These are phyloP conservation scores for Varanus salvator DNA, from an alignment of 2,113 vertebrate genomes.

Conservation along the genomic window DNA sequence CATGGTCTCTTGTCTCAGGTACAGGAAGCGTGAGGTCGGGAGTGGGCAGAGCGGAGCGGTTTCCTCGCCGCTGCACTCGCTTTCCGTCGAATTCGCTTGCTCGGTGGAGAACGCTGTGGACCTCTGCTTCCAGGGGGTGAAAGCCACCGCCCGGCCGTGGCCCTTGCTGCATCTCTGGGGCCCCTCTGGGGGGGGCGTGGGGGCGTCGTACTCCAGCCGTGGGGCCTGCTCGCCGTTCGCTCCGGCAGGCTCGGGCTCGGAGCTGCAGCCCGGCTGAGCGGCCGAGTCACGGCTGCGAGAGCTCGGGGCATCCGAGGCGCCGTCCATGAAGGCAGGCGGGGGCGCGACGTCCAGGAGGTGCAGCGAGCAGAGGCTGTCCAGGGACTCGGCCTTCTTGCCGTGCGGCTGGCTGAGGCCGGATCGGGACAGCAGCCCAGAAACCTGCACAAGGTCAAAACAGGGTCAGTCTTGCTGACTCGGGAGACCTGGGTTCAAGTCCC, in stretches of 20 bases:
- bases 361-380: neutral
- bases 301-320: neutral
- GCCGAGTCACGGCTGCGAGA: conserved; percentile 1
- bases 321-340: conserved; percentile 40
- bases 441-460: neutral
- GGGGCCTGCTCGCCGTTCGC: neutral
- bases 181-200: neutral
- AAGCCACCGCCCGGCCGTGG: neutral
- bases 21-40: conserved; percentile 38
- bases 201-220: neutral
- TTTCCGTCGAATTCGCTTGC: conserved; percentile 29
- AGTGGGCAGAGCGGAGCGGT: neutral
- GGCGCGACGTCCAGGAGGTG: neutral
- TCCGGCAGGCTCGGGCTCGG: neutral
- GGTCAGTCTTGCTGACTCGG: too few species aligned
- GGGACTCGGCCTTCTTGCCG: neutral
- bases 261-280: neutral
- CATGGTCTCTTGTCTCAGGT: conserved; percentile 33
- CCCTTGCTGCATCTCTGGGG: neutral
- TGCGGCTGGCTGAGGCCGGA: neutral
- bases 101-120: neutral
- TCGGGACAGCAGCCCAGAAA: conserved; percentile 4
- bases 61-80: conserved; percentile 48
- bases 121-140: conserved; percentile 39
- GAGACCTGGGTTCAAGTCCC: too few species aligned